Evolutionary conservation across 2,888 invertebrate genomes (phyloP), one percentile per base, ranked within the genome.

Genomic region (Lochmaea capreae): DNA sequence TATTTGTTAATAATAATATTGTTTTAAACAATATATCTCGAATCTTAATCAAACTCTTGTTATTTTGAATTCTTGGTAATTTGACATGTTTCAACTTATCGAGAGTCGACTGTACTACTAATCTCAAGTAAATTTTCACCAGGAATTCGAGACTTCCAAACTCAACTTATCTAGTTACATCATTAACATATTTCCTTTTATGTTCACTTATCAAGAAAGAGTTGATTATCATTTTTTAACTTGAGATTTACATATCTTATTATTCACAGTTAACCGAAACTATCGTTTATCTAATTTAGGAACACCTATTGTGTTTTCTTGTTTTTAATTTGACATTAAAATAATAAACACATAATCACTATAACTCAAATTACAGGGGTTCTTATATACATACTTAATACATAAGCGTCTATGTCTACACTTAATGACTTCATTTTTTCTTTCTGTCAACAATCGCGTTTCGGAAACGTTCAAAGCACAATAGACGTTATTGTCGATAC

Each of bases 371-470:
- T 54, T 54, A 54, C 54, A 54, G 54, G 54, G 54, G 54, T 18
- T 54, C 54, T 54, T 18, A 18, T 16, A 18, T 54, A 16, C 12
- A 43, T 43, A 54, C n/a, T 10, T 18, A 16, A 9, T 16, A 16
- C 11, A 16, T 54, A 16, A 54, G 18, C 54, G 54, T 54, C 54
- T 9, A 43, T 63, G 62, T 43, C 42, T 63, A 63, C 62, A 63
- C 18, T 63, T 43, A 63, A 63, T 63, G 62, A 63, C 62, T 63
- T 63, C 39, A 63, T 63, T 63, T 63, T 39, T 68, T 58, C 18
- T 12, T 18, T 59, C 39, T 58, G 58, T 67, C 67, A 42, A 33
- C 57, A 42, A 39, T 43, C 22, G 16, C 33, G 49, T 12, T 54
- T 63, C 33, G 26, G 18, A 33, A 42, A 71, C 39, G 16, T 49